Evolutionary conservation across 2,113 vertebrate species (phyloP), one percentile per base, ranked within the genome.

Genomic region (Patagioenas fasciata): DNA sequence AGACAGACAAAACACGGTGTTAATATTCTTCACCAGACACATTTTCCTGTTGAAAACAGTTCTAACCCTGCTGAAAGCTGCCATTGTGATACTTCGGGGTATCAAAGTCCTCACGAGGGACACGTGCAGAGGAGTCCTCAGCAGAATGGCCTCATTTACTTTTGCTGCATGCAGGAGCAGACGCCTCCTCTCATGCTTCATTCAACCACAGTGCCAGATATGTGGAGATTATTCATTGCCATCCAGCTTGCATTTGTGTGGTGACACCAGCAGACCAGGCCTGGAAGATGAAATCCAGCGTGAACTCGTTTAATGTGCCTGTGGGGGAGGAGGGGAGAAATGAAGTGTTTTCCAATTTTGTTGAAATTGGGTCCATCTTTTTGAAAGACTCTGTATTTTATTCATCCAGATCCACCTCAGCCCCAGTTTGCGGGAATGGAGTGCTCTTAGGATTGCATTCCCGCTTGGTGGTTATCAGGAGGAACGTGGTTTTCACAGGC

Each of bases 221-320:
- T n/a, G 56, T 66, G 56, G 60, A 86, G 67, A 91, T 94, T 97
- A 97, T 94, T 97, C 95, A 97, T 88, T 88, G 91, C 89, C 85
- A 94, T 96, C 64, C 82, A 97, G 82, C 75, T 65, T 87, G 91
- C 71, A 95, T 88, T 90, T 96, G 58, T 78, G 72, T 80, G 47
- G 85, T 86, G 88, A 96, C 92, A 95, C 91, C 69, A 97, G 89
- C 91, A 87, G 86, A 91, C 69, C 80, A 77, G 66, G 91, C 89
- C 88, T 70, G 58, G 60, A 95, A 97, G 74, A 81, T 94, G 86
- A 94, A 95, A 78, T 85, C 93, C 89, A 94, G 92, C 69, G 2
- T 89, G 93, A 95, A 95, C 80, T 89, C 84, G 79, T 90, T 88
- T 91, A 82, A 69, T 93, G 79, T 94, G 74, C 91, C 70, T 89